Base-by-base conservation (phyloP, 2,888 invertebrate species). In the Itoplectis maculator region DNA sequence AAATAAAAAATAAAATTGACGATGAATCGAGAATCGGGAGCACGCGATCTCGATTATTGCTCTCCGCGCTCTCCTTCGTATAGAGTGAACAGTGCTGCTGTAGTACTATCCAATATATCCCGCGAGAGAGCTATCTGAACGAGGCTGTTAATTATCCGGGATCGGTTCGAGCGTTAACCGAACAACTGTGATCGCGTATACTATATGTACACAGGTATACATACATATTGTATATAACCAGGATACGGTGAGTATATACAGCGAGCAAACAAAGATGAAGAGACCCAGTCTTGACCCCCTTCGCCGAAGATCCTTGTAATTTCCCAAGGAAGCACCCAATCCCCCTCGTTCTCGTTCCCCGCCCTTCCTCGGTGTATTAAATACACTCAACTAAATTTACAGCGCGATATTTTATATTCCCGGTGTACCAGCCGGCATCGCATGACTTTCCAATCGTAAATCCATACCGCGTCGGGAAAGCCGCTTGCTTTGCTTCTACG, bases 81-180 rank as follows among this genome's bases (percentile, higher is more conserved):
- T 80, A 79, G 72, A 20, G 18, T 49, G 61, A 49, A 66, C 70
- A 40, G 70, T 49, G 49, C 29, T 49, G 49, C 29, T n/a, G 66
- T 61, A 56, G 51, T 45, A 18, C 51, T n/a, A 73, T 56, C 65
- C 74, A 45, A 79, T 88, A 84, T 86, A 82, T 82, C 79, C 80
- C 74, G 75, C 74, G 76, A 81, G 84, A 82, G 82, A 83, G 83
- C 82, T 84, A 84, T 81, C 81, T 29, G 69, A 88, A 86, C 86
- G 87, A 84, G 86, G 88, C 88, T 88, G 90, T 90, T 90, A 90
- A 89, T 90, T 89, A 89, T 88, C 87, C 85, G 85, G 86, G 88
- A 89, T 90, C 88, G 88, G 88, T 86, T 88, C 83, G 85, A 85
- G 84, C 86, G 75, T 56, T 75, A 75, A 75, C 51, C 79, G 59